A percentile compares a stretch with the other conserved stretches of the same genome.
phyloP scores from a whole-genome alignment of 2,888 invertebrate genomes.

The Herminia tarsipennalis region DNA sequence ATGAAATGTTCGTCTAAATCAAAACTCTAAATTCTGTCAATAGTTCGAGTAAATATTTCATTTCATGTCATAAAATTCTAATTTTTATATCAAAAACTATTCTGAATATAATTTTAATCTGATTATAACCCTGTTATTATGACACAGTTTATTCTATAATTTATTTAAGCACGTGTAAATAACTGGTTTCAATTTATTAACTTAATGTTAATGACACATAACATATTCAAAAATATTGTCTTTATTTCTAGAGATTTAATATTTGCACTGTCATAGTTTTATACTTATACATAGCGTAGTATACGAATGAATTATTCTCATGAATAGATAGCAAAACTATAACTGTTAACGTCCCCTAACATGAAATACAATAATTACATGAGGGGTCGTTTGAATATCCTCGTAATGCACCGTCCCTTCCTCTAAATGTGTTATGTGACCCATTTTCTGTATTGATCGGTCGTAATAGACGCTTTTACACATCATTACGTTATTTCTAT shows the following conservation, averaged over 20 bases:
- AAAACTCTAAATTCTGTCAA: no score
- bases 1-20: no score
- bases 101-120: no score
- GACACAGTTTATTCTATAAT: neutral
- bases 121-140: no score
- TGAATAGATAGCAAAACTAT: conserved; percentile 10
- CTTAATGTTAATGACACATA: conserved; percentile 1
- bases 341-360: conserved; percentile 13
- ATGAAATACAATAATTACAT: conserved; percentile 15
- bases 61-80: no score
- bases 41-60: no score
- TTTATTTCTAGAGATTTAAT: no score
- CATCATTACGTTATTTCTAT: neutral
- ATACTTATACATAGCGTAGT: no score
- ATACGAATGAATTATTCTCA: no score
- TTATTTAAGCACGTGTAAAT: conserved; percentile 2
- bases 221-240: no score
- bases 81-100: no score
- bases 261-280: no score
- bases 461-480: neutral
- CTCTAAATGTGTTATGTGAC: conserved; percentile 13
- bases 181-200: neutral
- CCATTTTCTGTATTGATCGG: conserved; percentile 11
- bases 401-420: conserved; percentile 7
- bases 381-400: conserved; percentile 10